Evolutionary conservation across 2,888 invertebrate species (phyloP).

Genomic region (Orthosia gothica): DNA sequence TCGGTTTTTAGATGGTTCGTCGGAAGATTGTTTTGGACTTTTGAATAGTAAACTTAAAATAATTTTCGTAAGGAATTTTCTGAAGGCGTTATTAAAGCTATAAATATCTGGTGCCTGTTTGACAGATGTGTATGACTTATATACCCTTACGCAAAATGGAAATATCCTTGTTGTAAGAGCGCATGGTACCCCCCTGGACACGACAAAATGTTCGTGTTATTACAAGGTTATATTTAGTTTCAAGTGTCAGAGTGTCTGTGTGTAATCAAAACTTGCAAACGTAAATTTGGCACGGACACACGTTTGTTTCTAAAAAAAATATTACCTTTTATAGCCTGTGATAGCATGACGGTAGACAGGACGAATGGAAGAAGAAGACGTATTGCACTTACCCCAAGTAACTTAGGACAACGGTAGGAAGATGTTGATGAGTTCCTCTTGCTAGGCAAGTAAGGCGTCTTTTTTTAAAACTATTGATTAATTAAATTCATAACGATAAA

Average conservation of each 20-base stretch:
- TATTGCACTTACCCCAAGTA: not conserved
- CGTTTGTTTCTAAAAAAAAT: too few species aligned
- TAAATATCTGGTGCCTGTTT: not conserved
- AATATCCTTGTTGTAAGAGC: too few species aligned
- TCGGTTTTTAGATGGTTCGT: constrained; percentile 11
- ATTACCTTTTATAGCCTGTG: too few species aligned
- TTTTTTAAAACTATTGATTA: not conserved
- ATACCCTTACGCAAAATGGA: too few species aligned
- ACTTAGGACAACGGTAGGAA: not conserved
- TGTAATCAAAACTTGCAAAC: too few species aligned
- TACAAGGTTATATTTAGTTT: too few species aligned
- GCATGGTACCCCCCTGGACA: too few species aligned
- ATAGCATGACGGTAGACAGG: too few species aligned
- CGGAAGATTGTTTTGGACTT: constrained; percentile 8
- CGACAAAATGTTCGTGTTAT: not conserved
- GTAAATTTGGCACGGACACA: too few species aligned
- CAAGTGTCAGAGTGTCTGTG: too few species aligned
- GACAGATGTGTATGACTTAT: too few species aligned
- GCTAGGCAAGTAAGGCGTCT: not conserved
- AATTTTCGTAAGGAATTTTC: not conserved
- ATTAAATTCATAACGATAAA: not conserved
- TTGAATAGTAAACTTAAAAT: not conserved
- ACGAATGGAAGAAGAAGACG: not conserved
- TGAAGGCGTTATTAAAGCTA: not conserved
- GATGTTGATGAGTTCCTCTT: not conserved